Evolutionary conservation across 1,140 invertebrate genomes (phyloP).

Genomic region (Hylyphantes graminicola): DNA sequence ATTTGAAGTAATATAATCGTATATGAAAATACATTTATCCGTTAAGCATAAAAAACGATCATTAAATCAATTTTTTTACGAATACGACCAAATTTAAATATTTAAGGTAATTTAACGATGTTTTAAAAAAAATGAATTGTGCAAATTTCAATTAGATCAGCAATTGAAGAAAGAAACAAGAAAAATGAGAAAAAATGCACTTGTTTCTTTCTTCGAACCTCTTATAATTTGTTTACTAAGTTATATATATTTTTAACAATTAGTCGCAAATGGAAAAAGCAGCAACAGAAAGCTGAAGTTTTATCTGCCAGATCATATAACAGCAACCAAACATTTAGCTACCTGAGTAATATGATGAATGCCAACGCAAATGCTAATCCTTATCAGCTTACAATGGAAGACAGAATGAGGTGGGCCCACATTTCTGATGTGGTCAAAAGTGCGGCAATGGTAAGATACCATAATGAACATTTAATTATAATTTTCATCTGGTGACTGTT

Average conservation of each 20-base stretch:
- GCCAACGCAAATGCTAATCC: constrained; percentile 9
- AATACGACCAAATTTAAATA: no score
- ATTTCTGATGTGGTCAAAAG: constrained; percentile 56
- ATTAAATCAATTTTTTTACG: no score
- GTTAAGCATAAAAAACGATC: no score
- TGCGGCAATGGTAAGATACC: not conserved
- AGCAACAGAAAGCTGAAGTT: constrained; percentile 48
- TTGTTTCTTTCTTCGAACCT: not conserved
- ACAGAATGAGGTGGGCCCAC: constrained; percentile 62
- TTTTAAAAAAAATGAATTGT: no score
- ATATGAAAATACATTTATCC: no score
- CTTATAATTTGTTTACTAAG: not conserved
- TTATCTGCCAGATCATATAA: constrained; percentile 38
- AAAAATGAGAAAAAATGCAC: not conserved
- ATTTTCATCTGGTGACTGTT: not conserved
- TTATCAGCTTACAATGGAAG: constrained; percentile 56
- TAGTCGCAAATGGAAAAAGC: constrained; percentile 60
- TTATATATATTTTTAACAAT: constrained; percentile 6
- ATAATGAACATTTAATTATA: not conserved
- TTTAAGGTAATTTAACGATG: no score
- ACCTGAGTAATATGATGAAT: constrained; percentile 31
- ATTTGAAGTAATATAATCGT: no score
- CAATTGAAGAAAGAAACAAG: not conserved
- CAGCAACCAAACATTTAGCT: constrained; percentile 53
- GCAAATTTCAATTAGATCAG: no score